Percentiles rank a stretch among this genome's conserved stretches.
Conservation (phyloP, 2,113 vertebrate genomes). For the Desmodus rotundus region DNA sequence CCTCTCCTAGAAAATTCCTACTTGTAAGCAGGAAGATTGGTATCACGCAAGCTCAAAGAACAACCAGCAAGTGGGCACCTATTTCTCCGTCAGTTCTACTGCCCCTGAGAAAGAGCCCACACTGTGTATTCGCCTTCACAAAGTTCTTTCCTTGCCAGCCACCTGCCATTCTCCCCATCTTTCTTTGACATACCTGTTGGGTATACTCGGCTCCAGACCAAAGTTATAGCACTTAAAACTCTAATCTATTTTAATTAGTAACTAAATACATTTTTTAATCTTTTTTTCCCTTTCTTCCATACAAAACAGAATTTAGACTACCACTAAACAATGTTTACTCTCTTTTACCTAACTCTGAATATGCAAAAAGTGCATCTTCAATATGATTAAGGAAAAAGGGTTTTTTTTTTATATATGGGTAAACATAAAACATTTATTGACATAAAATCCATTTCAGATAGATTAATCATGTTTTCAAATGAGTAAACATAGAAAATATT, state of each 20-base stretch:
- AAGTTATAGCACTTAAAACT: neutral
- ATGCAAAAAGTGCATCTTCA: neutral
- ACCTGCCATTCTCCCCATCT: neutral
- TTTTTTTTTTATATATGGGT: neutral
- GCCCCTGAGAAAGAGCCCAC: neutral
- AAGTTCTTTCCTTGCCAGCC: neutral
- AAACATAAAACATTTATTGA: slow-evolving; percentile 15
- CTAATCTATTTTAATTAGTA: neutral
- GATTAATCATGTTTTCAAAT: slow-evolving; percentile 5
- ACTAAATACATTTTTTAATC: neutral
- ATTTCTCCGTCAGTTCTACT: neutral
- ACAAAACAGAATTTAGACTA: neutral
- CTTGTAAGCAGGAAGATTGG: neutral
- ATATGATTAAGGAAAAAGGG: neutral
- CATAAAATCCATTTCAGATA: neutral
- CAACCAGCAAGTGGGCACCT: neutral
- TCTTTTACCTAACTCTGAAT: neutral
- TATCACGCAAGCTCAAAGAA: neutral
- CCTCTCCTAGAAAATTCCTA: neutral
- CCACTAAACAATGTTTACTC: neutral
- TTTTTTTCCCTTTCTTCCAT: neutral
- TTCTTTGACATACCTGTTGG: neutral
- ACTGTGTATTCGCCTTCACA: neutral
- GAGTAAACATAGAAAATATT: neutral
- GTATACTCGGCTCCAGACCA: neutral